Conservation (phyloP, 2,888 invertebrate species). For the Cheilosia impressa region DNA sequence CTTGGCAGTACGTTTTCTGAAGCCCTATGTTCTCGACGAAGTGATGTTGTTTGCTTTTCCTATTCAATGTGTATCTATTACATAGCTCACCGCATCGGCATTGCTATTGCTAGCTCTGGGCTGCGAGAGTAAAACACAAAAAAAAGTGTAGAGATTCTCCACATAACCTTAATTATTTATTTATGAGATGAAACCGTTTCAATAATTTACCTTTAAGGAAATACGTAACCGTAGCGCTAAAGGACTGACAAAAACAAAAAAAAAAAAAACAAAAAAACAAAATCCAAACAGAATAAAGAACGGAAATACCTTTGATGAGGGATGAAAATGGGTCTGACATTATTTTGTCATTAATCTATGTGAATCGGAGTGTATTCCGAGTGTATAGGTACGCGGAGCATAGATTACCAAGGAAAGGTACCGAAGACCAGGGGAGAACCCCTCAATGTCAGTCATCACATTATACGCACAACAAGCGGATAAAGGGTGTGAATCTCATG, state of each 20-base stretch:
- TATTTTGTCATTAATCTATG: conserved; percentile 82
- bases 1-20: conserved; percentile 58
- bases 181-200: conserved; percentile 82
- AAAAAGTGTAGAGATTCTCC: conserved; percentile 70
- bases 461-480: conserved; percentile 42
- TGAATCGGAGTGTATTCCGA: conserved; percentile 59
- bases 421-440: conserved; percentile 40
- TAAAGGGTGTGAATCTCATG: conserved; percentile 60
- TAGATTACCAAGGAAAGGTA: conserved; percentile 27
- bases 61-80: conserved; percentile 69
- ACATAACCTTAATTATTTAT: conserved; percentile 82
- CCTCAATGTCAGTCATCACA: conserved; percentile 68
- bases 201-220: conserved; percentile 80
- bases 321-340: conserved; percentile 80
- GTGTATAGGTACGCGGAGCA: conserved; percentile 3
- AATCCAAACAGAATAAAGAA: conserved; percentile 26
- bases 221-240: conserved; percentile 36
- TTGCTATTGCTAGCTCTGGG: conserved; percentile 12
- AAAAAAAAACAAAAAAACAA: conserved; percentile 15
- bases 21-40: conserved; percentile 39
- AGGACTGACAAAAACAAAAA: conserved; percentile 35
- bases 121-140: conserved; percentile 30
- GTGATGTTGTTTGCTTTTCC: conserved; percentile 59
- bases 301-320: conserved; percentile 68
- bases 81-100: conserved; percentile 44